Conservation (phyloP, 1,140 invertebrate genomes). For the Theocolax elegans region DNA sequence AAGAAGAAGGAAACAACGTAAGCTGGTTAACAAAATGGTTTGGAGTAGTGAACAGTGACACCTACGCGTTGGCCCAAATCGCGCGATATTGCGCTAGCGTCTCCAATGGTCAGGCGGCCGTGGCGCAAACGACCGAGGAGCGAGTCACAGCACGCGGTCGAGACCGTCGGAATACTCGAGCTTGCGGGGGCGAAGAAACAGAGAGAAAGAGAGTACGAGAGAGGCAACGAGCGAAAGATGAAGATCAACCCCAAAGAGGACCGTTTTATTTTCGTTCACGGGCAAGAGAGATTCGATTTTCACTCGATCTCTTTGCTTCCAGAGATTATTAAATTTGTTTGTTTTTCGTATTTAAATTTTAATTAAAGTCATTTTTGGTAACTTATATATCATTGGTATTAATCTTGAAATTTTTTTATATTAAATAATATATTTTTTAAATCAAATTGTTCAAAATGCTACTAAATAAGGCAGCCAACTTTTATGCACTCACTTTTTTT, state of each 20-base stretch:
- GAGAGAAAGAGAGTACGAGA: background rate
- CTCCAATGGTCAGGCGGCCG: constrained; percentile 7
- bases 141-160: background rate
- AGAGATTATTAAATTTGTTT: background rate
- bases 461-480: too few species aligned
- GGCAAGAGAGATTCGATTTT: background rate
- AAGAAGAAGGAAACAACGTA: too few species aligned
- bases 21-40: background rate
- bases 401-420: too few species aligned
- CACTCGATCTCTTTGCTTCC: background rate
- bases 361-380: background rate
- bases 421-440: too few species aligned
- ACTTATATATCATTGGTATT: too few species aligned
- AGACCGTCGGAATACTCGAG: background rate
- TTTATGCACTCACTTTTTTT: too few species aligned
- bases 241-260: constrained; percentile 26
- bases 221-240: background rate
- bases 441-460: too few species aligned
- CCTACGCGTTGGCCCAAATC: constrained; percentile 36
- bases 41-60: background rate
- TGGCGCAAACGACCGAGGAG: constrained; percentile 16
- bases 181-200: background rate
- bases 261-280: constrained; percentile 41
- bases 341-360: background rate
- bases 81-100: constrained; percentile 3